A percentile compares a stretch with the other conserved stretches of the same genome.
These are phyloP conservation scores for Tenrec ecaudatus DNA, from an alignment of 2,113 vertebrate species.

Conservation along the genomic window DNA sequence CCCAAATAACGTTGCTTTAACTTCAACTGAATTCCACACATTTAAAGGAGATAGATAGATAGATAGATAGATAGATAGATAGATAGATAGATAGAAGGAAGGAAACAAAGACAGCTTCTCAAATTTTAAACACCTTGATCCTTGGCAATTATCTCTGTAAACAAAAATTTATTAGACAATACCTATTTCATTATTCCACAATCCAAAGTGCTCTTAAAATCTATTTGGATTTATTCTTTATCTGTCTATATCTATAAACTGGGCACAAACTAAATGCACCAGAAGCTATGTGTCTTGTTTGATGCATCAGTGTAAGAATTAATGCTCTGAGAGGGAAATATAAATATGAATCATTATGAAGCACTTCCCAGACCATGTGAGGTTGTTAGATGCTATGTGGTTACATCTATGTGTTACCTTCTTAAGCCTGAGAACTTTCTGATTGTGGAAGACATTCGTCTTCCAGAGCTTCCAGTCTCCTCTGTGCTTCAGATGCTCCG, in stretches of 20 bases:
- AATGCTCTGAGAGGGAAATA: neutral
- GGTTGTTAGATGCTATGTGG: neutral
- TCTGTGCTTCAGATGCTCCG: neutral
- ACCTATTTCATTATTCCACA: neutral
- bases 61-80: too few species aligned
- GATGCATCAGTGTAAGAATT: neutral
- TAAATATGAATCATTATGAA: neutral
- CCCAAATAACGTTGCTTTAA: neutral
- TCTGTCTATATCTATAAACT: constrained; percentile 11
- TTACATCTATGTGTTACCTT: neutral
- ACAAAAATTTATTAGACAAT: neutral
- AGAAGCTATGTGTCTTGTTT: constrained; percentile 34
- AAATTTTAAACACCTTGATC: neutral
- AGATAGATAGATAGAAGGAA: too few species aligned
- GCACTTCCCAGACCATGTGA: neutral
- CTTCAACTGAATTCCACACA: neutral
- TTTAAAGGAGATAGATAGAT: too few species aligned
- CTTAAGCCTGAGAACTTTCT: neutral
- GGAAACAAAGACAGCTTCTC: neutral
- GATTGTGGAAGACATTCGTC: constrained; percentile 5
- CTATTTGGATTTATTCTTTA: neutral
- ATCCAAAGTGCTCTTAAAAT: neutral
- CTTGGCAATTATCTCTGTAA: neutral
- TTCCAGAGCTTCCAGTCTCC: neutral
- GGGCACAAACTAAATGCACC: constrained; percentile 32